Evolutionary conservation across 2,888 invertebrate genomes (phyloP), one percentile per base, ranked within the genome.

Genomic region (Drosophila mayaguana): DNA sequence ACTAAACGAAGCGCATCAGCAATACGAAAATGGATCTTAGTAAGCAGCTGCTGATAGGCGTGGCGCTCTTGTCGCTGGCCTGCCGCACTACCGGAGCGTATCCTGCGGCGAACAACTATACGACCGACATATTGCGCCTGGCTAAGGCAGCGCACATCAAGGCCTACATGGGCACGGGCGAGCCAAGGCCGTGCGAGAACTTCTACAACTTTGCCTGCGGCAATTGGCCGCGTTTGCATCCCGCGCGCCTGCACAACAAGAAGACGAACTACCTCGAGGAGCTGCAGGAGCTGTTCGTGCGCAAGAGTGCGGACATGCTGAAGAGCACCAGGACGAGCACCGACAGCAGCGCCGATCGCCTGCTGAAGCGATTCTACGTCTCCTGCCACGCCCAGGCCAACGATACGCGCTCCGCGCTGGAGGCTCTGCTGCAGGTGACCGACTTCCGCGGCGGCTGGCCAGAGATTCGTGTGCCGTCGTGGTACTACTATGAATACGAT

Each of bases 151-250:
- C 88, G 0, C 90, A 91, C 59, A 88, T 92, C 16, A 89, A 81
- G 51, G 87, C 89, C 14, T 92, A 91, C 57, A 76, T 92, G 62
- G 81, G 80, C 36, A 81, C 86, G 25, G 81, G 79, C 0, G 55
- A 69, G 2, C 51, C 48, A 5, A 43, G 60, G 38, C 84, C 91
- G 0, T 92, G 92, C 62, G 72, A 78, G 20, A 88, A 92, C 71
- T 92, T 92, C 45, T 92, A 92, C 54, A 81, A 88, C 54, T 92
- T 87, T 59, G 93, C 92, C 18, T 92, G 92, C 36, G 93, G 92
- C 45, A 92, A 88, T 25, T 92, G 92, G 92, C 63, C 80, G 0
- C 88, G 82, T 11, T 28, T 88, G 18, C 89, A 92, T 64, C 90
- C 91, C 2, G 83, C 92, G 0, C 69, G 60, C 0, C 43, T 76